A percentile compares a stretch with the other conserved stretches of the same genome.
phyloP scores from a whole-genome alignment of 2,113 vertebrate genomes.

The Phycodurus eques region DNA sequence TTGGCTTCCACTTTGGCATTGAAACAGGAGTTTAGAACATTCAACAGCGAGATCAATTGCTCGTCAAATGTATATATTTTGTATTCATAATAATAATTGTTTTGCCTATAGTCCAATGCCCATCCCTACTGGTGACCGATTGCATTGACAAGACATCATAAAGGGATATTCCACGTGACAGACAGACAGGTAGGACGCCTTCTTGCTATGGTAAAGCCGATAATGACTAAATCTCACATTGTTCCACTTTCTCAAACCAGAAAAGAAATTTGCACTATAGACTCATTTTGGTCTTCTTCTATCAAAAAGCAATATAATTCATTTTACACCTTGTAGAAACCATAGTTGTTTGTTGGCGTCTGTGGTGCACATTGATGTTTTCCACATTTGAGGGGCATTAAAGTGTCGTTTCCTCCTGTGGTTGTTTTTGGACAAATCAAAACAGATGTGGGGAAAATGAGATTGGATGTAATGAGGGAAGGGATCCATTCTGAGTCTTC shows the following conservation, averaged over 20 bases:
- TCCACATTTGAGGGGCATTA: constrained; percentile 67
- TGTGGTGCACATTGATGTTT: constrained; percentile 25
- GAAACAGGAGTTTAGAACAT: not conserved
- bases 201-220: constrained; percentile 52
- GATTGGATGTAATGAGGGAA: constrained; percentile 43
- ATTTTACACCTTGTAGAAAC: constrained; percentile 54
- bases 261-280: constrained; percentile 81
- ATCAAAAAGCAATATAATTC: constrained; percentile 76
- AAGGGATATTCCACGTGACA: constrained; percentile 68
- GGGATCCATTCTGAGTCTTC: constrained; percentile 50
- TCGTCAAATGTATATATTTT: not conserved
- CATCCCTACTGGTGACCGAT: not conserved
- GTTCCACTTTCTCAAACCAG: constrained; percentile 70
- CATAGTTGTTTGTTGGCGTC: constrained; percentile 44
- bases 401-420: constrained; percentile 70
- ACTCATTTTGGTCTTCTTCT: constrained; percentile 73
- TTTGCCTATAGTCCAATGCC: not conserved
- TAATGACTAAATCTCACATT: constrained; percentile 43
- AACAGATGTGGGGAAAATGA: constrained; percentile 37
- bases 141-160: constrained; percentile 17
- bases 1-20: not conserved
- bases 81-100: not conserved
- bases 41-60: not conserved
- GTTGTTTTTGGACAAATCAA: constrained; percentile 68
- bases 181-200: constrained; percentile 37